Evolutionary conservation across 2,113 vertebrate genomes (phyloP).

Genomic region (Collichthys lucidus): DNA sequence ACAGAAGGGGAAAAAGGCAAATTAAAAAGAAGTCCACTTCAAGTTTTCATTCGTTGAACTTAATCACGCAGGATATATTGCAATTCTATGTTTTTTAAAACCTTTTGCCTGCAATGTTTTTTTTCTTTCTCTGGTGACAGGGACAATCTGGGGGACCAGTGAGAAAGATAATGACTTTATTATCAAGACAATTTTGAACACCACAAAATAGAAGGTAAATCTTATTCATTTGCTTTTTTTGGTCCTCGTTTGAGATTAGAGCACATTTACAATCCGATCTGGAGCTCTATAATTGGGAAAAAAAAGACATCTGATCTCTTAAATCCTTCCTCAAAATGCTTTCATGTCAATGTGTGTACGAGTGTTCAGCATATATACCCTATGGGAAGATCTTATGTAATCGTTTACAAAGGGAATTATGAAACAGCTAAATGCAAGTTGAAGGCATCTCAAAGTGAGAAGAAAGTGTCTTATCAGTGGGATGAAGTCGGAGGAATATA

Average conservation of each 20-base stretch:
- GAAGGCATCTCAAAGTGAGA: constrained; percentile 63
- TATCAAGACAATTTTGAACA: constrained; percentile 25
- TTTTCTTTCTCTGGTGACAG: not conserved
- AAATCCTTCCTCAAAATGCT: constrained; percentile 28
- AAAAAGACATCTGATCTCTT: constrained; percentile 7
- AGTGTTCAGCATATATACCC: constrained; percentile 24
- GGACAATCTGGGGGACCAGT: constrained; percentile 2
- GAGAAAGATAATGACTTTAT: constrained; percentile 18
- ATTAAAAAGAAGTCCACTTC: not conserved
- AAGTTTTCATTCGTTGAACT: constrained; percentile 21
- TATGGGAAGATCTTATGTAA: constrained; percentile 47
- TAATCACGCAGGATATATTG: constrained; percentile 15
- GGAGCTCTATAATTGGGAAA: constrained; percentile 17
- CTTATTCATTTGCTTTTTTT: constrained; percentile 1
- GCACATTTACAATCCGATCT: constrained; percentile 43
- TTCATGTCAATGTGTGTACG: constrained; percentile 29
- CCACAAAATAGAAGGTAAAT: constrained; percentile 28
- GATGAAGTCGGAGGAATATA: constrained; percentile 54
- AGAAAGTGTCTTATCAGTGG: constrained; percentile 64
- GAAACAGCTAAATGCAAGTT: constrained; percentile 43
- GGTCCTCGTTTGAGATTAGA: constrained; percentile 22
- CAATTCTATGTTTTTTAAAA: constrained; percentile 23
- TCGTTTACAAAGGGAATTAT: constrained; percentile 49
- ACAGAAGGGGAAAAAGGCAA: constrained; percentile 14
- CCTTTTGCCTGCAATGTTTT: constrained; percentile 18